Conservation (phyloP, 2,888 invertebrate species). For the Orthonevra nobilis region DNA sequence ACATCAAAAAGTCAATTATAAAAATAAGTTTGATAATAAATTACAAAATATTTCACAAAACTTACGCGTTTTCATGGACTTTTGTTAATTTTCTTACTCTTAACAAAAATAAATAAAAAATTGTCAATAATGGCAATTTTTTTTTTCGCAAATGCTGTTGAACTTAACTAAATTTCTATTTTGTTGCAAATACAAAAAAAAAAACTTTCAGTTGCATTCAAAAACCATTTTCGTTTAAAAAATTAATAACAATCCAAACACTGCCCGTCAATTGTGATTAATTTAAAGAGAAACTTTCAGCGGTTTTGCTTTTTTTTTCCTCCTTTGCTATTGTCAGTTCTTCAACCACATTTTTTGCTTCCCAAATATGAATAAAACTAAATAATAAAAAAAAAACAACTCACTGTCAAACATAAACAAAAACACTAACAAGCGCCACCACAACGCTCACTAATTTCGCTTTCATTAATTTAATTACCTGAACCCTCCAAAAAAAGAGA, state of each 20-base stretch:
- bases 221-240: not conserved
- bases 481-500: not conserved
- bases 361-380: not conserved
- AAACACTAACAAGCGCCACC: conserved; percentile 13
- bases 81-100: too few species aligned
- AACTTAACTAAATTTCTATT: conserved; percentile 13
- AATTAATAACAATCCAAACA: conserved; percentile 24
- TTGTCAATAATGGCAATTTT: too few species aligned
- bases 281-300: conserved; percentile 30
- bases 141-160: conserved; percentile 2
- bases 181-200: too few species aligned
- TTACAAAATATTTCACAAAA: not conserved
- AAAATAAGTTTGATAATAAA: too few species aligned
- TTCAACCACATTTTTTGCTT: too few species aligned
- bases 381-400: not conserved
- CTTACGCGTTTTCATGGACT: not conserved
- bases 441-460: conserved; percentile 38
- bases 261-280: conserved; percentile 12
- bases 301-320: conserved; percentile 7
- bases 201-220: conserved; percentile 27
- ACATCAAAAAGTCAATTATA: too few species aligned
- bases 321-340: too few species aligned
- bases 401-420: conserved; percentile 15
- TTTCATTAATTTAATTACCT: conserved; percentile 47
- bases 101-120: too few species aligned